Conservation (phyloP, 2,113 vertebrate species). For the Synchiropus splendidus region DNA sequence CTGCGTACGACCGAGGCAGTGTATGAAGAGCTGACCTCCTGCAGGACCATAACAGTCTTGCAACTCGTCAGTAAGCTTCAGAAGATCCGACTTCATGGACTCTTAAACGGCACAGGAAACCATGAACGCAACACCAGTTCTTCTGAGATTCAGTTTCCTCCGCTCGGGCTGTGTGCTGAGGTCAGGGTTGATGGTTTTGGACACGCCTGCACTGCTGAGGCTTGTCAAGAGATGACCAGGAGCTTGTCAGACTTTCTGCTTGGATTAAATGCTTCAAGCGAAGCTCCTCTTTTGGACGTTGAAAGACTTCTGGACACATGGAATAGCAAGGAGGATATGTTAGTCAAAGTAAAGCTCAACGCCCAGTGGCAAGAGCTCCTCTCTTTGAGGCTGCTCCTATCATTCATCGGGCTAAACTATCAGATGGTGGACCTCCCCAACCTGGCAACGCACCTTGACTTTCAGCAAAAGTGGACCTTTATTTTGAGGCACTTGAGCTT, state of each 20-base stretch:
- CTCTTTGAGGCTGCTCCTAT: slow-evolving; percentile 64
- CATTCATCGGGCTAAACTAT: slow-evolving; percentile 56
- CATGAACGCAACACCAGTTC: background rate
- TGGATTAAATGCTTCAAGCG: slow-evolving; percentile 9
- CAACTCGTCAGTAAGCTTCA: slow-evolving; percentile 62
- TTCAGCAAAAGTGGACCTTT: slow-evolving; percentile 45
- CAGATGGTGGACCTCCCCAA: slow-evolving; percentile 28
- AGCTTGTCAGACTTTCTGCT: slow-evolving; percentile 28
- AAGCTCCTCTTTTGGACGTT: slow-evolving; percentile 28
- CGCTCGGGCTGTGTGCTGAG: slow-evolving; percentile 47
- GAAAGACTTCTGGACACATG: slow-evolving; percentile 58
- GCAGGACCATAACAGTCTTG: slow-evolving; percentile 53
- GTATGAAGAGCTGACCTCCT: slow-evolving; percentile 63
- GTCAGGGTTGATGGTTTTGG: slow-evolving; percentile 17
- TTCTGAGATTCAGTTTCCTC: slow-evolving; percentile 7
- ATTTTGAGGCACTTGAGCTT: slow-evolving; percentile 46
- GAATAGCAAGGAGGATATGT: slow-evolving; percentile 35
- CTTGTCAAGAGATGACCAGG: slow-evolving; percentile 42
- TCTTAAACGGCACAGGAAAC: slow-evolving; percentile 6
- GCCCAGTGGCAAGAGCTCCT: slow-evolving; percentile 64
- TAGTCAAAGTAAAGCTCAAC: slow-evolving; percentile 52
- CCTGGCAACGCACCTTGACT: slow-evolving; percentile 3
- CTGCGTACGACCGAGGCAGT: slow-evolving; percentile 60
- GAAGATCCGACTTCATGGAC: slow-evolving; percentile 40
- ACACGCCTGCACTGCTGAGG: slow-evolving; percentile 42